Base-by-base conservation (phyloP, 2,888 invertebrate genomes). In the Azorinus chamasolen region DNA sequence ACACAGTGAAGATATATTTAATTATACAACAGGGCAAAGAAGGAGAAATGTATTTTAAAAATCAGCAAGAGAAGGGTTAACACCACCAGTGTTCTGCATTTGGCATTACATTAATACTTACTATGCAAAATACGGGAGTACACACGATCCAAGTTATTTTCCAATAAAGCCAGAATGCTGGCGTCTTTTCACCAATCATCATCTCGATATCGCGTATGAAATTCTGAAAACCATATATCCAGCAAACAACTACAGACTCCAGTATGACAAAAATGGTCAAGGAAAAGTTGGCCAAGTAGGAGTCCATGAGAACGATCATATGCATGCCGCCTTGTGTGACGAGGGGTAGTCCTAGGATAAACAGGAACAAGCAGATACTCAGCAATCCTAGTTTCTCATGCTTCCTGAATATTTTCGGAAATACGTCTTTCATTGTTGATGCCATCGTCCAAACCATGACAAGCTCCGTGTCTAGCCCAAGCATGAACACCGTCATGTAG, bases 201-300 rank as follows among this genome's bases (percentile, higher is more conserved):
- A 53, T 37, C 18, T 77, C 77, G 1, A 77, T 20, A n/a, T 77
- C 71, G 1, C 37, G 12, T 14, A 73, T 66, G 20, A 66, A 73
- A 1, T 43, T 46, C 2, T 41, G 32, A 12, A 68, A n/a, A 24
- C 96, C 96, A 88, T 97, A 97, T 59, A 96, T 94, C 96, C 96
- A 96, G 76, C 95, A 95, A 16, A 97, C 93, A 0, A 95, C 95
- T 27, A 95, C 92, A 18, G 95, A 94, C 92, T 96, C 96, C 46
- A 94, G 90, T 27, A 96, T 94, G 0, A 96, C 95, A 79, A 96
- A 94, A 92, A 96, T 95, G 0, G 96, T 75, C 8, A 89, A 71
- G 1, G 87, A 75, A 72, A 88, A 89, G 58, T 87, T 85, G 0
- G 87, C 85, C 61, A 83, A 87, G 85, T 93, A 83, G 14, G 71